Evolutionary conservation across 2,113 vertebrate species (phyloP).

Genomic region (Upupa epops): DNA sequence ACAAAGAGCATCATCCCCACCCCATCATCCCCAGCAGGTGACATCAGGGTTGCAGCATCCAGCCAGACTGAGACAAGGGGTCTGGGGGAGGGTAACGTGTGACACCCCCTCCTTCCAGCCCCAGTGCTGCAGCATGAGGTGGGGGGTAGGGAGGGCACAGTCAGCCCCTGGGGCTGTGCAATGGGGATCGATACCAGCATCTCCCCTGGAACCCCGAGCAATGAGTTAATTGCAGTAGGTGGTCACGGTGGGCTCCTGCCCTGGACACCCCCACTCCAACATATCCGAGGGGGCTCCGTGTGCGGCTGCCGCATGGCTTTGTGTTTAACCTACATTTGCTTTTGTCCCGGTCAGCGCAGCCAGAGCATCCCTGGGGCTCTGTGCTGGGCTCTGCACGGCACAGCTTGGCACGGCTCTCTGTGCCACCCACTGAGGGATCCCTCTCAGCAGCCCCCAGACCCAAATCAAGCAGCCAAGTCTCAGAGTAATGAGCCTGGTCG

Average conservation of each 20-base stretch:
- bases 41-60: not conserved
- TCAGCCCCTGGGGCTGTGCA: not conserved
- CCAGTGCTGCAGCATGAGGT: fast-evolving
- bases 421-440: fast-evolving
- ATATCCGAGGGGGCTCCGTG: fast-evolving
- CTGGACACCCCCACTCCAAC: not conserved
- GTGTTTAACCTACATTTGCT: conserved; percentile 38
- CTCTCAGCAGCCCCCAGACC: not conserved
- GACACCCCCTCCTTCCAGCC: not conserved
- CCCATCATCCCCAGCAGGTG: not conserved
- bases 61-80: fast-evolving
- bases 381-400: not conserved
- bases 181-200: not conserved
- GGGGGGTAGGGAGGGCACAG: not conserved
- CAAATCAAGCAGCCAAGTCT: not conserved
- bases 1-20: fast-evolving
- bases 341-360: not conserved
- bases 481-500: not conserved
- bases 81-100: not conserved
- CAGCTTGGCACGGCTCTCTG: fast-evolving
- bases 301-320: not conserved
- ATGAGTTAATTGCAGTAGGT: conserved; percentile 37
- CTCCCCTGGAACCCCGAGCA: not conserved
- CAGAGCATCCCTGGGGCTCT: not conserved
- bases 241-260: not conserved